phyloP scores from a whole-genome alignment of 2,797 vertebrate species.

The Sylvia borin region DNA sequence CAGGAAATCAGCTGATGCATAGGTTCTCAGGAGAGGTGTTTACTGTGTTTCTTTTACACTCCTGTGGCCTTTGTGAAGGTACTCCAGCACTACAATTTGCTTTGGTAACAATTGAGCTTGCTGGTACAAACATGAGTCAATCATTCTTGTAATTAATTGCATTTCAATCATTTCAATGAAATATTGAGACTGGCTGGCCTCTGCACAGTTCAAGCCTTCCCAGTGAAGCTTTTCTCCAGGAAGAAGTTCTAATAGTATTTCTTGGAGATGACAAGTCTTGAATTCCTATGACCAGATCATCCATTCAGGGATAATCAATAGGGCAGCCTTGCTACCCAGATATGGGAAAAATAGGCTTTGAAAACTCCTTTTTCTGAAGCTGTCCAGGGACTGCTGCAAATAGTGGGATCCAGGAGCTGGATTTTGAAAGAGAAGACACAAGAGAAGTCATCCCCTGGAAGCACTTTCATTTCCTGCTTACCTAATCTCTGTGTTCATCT shows the following conservation, averaged over 20 bases:
- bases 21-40: background rate
- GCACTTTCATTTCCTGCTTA: background rate
- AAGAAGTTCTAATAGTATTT: background rate
- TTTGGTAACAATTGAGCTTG: background rate
- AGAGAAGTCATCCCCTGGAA: background rate
- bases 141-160: background rate
- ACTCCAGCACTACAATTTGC: background rate
- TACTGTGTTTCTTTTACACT: background rate
- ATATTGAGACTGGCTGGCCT: background rate
- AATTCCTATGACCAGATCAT: background rate
- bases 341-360: background rate
- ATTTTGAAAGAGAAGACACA: background rate
- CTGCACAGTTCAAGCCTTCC: background rate
- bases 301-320: background rate
- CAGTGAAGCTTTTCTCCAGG: background rate
- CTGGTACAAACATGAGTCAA: background rate
- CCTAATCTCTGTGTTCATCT: background rate
- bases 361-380: background rate
- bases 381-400: background rate
- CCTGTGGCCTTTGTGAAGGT: background rate
- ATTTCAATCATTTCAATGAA: background rate
- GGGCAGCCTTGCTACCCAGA: background rate
- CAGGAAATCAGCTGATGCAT: background rate
- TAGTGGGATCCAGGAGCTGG: background rate
- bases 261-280: background rate